A percentile compares a stretch with the other conserved stretches of the same genome.
These are phyloP conservation scores for Orycteropus afer DNA, from an alignment of 2,113 vertebrate genomes.

Conservation along the genomic window DNA sequence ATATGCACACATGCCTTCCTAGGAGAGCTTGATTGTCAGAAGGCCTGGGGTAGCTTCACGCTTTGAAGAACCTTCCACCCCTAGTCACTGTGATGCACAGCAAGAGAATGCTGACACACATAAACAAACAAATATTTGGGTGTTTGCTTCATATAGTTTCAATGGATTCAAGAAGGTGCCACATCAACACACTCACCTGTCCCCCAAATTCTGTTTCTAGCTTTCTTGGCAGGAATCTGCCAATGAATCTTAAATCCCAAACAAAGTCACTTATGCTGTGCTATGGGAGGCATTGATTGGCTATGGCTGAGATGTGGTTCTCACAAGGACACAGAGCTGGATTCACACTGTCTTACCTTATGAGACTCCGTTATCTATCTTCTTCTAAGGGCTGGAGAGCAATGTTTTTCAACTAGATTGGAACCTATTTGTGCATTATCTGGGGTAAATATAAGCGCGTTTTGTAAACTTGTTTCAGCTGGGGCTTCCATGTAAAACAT, in stretches of 20 bases:
- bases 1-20: background rate
- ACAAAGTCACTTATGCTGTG: background rate
- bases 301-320: background rate
- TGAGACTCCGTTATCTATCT: background rate
- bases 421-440: background rate
- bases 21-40: background rate
- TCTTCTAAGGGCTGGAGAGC: background rate
- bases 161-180: background rate
- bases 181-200: background rate
- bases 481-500: background rate
- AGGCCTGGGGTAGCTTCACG: background rate
- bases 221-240: background rate
- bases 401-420: background rate
- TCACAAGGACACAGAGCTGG: background rate
- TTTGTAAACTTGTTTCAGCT: background rate
- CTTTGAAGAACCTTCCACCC: background rate
- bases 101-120: background rate
- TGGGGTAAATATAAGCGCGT: background rate
- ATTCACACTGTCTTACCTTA: background rate
- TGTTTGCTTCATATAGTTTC: background rate
- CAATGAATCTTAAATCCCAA: background rate
- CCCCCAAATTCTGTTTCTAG: background rate
- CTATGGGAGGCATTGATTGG: background rate
- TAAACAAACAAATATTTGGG: background rate
- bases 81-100: background rate